Evolutionary conservation across 2,888 invertebrate species (phyloP).

Genomic region (Choreutis nemorana): DNA sequence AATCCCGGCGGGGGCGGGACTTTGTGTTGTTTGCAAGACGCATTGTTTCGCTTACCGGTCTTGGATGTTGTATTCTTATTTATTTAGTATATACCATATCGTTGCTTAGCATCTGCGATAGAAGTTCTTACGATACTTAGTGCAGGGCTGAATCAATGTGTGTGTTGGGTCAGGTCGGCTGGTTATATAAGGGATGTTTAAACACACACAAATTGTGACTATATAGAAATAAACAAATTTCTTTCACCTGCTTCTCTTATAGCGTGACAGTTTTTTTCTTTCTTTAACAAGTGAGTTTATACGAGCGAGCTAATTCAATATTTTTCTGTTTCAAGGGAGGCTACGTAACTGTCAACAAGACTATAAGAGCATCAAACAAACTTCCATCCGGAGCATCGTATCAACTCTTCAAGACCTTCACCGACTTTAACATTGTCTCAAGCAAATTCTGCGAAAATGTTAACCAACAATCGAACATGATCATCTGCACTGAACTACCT

Average conservation of each 20-base stretch:
- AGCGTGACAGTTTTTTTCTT: slow-evolving; percentile 1
- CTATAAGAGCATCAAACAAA: slow-evolving; percentile 74
- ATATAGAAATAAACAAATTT: slow-evolving; percentile 1
- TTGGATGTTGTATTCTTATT: too few relatives aligned
- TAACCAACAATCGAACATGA: slow-evolving; percentile 45
- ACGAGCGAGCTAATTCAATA: slow-evolving; percentile 2
- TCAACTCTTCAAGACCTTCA: slow-evolving; percentile 79
- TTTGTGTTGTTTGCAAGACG: too few relatives aligned
- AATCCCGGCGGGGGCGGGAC: too few relatives aligned
- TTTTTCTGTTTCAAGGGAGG: slow-evolving; percentile 63
- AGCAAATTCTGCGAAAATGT: slow-evolving; percentile 71
- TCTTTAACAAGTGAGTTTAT: slow-evolving; percentile 1
- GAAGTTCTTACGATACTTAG: too few relatives aligned
- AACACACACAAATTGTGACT: slow-evolving; percentile 3
- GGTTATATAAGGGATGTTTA: slow-evolving; percentile 1
- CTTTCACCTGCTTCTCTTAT: slow-evolving; percentile 5
- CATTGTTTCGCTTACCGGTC: too few relatives aligned
- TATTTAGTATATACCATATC: too few relatives aligned
- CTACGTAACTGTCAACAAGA: slow-evolving; percentile 70
- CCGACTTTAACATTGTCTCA: slow-evolving; percentile 74
- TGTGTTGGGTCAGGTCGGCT: slow-evolving; percentile 1
- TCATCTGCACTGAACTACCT: slow-evolving; percentile 64
- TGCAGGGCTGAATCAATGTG: too few relatives aligned
- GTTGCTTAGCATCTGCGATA: too few relatives aligned
- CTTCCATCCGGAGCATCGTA: slow-evolving; percentile 77